Conservation (phyloP, 2,888 invertebrate species). For the Ormyrus thymus region DNA sequence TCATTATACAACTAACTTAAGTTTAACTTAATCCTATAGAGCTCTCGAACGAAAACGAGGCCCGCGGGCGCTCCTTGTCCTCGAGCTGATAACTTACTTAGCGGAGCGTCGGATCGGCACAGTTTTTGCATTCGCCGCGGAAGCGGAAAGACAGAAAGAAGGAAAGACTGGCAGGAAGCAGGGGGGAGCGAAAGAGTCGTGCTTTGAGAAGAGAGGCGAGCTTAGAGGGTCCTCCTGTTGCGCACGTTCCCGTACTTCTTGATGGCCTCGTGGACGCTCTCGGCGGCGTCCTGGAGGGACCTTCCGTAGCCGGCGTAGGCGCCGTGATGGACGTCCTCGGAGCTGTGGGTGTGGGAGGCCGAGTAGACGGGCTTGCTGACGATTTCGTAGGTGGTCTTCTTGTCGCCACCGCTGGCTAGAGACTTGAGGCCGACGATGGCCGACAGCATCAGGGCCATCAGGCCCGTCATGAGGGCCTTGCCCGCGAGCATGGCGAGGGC, state of each 20-base stretch:
- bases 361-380: slow-evolving; percentile 88
- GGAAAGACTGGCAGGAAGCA: background rate
- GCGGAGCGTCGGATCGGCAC: too few relatives aligned
- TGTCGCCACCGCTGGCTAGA: slow-evolving; percentile 80
- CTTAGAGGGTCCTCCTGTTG: slow-evolving; percentile 62
- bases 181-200: background rate
- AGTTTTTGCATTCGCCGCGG: too few relatives aligned
- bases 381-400: slow-evolving; percentile 87
- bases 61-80: too few relatives aligned
- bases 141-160: too few relatives aligned
- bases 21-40: too few relatives aligned
- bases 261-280: slow-evolving; percentile 69
- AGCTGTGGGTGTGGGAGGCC: slow-evolving; percentile 81
- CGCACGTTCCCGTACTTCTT: slow-evolving; percentile 72
- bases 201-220: background rate
- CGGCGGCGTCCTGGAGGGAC: slow-evolving; percentile 70
- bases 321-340: slow-evolving; percentile 81
- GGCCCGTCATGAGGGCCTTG: slow-evolving; percentile 88
- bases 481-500: slow-evolving; percentile 87
- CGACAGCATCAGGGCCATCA: slow-evolving; percentile 87
- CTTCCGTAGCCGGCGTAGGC: slow-evolving; percentile 78
- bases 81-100: too few relatives aligned
- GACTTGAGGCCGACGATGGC: slow-evolving; percentile 86
- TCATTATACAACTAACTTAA: too few relatives aligned
- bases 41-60: too few relatives aligned